Conservation (phyloP, 2,113 vertebrate genomes). For the Barbus barbus region DNA sequence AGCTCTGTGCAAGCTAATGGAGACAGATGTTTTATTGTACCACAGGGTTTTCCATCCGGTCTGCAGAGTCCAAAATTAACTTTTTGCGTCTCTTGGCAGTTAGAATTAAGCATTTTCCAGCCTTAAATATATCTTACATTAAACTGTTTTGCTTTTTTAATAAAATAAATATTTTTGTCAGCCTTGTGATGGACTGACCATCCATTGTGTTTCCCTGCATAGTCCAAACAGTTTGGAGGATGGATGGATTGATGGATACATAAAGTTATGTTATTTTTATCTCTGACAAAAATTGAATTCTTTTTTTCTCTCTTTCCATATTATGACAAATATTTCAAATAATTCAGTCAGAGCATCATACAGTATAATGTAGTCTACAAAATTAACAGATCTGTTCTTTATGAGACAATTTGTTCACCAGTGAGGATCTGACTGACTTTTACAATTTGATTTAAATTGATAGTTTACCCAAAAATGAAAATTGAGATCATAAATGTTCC, state of each 20-base stretch:
- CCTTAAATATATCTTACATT: not conserved
- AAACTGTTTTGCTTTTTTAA: not conserved
- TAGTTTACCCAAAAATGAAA: not conserved
- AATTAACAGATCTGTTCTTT: not conserved
- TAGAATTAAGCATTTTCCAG: not conserved
- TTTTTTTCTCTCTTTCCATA: not conserved
- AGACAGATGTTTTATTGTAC: constrained; percentile 35
- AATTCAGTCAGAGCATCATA: not conserved
- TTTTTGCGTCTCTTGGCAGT: not conserved
- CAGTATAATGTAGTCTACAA: not conserved
- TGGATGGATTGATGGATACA: not conserved
- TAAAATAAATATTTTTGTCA: not conserved
- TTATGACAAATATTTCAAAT: not conserved
- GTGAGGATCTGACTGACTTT: not conserved
- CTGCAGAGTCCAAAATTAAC: not conserved
- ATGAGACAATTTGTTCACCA: not conserved
- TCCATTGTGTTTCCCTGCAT: not conserved
- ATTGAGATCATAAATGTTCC: not conserved
- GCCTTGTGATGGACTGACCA: not conserved
- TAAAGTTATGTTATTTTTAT: not conserved
- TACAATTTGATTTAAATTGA: not conserved
- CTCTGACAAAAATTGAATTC: not conserved
- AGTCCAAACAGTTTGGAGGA: not conserved
- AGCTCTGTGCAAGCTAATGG: constrained; percentile 18
- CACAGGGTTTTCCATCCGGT: constrained; percentile 12